phyloP scores from a whole-genome alignment of 1,140 invertebrate genomes.

The Nixonia krombeini region DNA sequence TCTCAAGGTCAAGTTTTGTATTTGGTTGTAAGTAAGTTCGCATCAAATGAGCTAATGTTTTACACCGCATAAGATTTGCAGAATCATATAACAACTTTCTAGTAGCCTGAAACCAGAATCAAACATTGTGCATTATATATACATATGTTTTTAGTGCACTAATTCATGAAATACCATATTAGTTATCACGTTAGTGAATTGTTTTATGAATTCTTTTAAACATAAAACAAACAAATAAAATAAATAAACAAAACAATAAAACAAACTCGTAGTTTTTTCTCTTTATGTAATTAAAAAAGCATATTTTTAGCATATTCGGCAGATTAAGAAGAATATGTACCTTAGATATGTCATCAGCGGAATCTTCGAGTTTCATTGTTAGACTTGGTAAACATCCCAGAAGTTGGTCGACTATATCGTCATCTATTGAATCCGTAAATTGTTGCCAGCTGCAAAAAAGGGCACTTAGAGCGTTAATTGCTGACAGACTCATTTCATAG shows the following conservation, averaged over 20 bases:
- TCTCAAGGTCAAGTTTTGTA: constrained; percentile 48
- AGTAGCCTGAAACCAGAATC: constrained; percentile 50
- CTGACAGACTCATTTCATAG: constrained; percentile 59
- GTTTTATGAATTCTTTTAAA: too few species aligned
- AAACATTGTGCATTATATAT: too few species aligned
- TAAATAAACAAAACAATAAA: constrained; percentile 6
- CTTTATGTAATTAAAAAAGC: too few species aligned
- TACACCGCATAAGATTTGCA: constrained; percentile 45
- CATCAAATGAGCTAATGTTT: constrained; percentile 46
- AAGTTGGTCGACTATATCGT: constrained; percentile 61
- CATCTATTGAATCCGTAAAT: constrained; percentile 42
- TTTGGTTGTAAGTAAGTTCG: constrained; percentile 39
- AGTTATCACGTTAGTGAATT: too few species aligned
- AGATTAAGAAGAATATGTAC: constrained; percentile 24
- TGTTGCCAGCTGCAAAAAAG: constrained; percentile 54
- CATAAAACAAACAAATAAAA: too few species aligned
- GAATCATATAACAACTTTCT: constrained; percentile 53
- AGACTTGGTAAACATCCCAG: constrained; percentile 61
- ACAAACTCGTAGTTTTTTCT: too few species aligned
- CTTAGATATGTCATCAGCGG: constrained; percentile 48
- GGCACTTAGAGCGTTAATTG: constrained; percentile 55
- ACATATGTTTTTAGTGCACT: too few species aligned
- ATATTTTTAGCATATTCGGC: too few species aligned
- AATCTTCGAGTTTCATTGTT: constrained; percentile 60
- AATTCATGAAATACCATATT: too few species aligned